Conservation (phyloP, 2,888 invertebrate species). For the Aphidoletes aphidimyza region DNA sequence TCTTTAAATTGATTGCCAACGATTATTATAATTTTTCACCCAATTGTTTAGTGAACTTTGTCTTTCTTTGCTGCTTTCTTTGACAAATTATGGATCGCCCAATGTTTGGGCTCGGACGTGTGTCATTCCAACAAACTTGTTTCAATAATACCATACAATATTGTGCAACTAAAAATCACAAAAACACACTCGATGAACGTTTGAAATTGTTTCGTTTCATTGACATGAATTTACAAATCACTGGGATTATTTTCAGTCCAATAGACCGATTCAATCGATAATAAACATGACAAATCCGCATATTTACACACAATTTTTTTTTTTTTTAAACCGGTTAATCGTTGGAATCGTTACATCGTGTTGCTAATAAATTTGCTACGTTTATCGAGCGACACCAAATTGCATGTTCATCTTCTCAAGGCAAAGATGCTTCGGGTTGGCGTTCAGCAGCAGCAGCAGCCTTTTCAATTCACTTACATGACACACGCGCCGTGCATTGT, state of each 20-base stretch:
- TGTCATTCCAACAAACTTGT: too few species aligned
- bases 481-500: too few species aligned
- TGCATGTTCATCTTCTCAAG: too few species aligned
- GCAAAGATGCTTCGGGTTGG: too few species aligned
- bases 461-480: too few species aligned
- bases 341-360: neutral
- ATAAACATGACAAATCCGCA: constrained; percentile 5
- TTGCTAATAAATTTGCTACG: too few species aligned
- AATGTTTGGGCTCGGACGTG: too few species aligned
- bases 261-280: neutral
- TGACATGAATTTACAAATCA: neutral
- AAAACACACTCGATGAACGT: neutral
- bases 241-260: neutral
- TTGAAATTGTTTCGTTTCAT: neutral
- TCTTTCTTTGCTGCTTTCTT: neutral
- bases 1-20: constrained; percentile 33
- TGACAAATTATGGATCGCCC: neutral
- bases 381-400: too few species aligned
- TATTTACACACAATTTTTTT: neutral
- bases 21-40: constrained; percentile 36
- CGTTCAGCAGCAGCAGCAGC: too few species aligned
- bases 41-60: constrained; percentile 36
- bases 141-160: too few species aligned
- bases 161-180: too few species aligned
- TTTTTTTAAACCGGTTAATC: too few species aligned